Evolutionary conservation across 2,113 vertebrate genomes (phyloP), one percentile per base, ranked within the genome.

Genomic region (Platanista minor): DNA sequence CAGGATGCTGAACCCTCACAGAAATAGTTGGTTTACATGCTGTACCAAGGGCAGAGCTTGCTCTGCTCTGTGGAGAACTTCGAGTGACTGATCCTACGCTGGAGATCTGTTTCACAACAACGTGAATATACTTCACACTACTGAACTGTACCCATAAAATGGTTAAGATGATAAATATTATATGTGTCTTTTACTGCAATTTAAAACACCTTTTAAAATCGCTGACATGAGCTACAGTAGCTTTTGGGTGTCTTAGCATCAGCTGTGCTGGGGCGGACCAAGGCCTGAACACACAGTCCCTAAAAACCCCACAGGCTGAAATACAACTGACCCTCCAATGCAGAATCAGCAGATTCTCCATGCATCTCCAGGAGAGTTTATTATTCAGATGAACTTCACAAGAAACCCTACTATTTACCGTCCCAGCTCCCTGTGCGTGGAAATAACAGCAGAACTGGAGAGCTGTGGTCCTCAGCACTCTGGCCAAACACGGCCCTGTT

Each of bases 51-150:
- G 62, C 62, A 15, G 62, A 6, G 62, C 8, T 31, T 6, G 27
- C 29, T 9, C 62, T 64, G 62, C 62, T 31, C 11, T 64, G 62
- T 5, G 12, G 29, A 31, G 29, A 6, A 6, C 29, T 64, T 27
- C 1, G 23, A 10, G 59, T 61, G 9, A 11, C 59, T 9, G 3
- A 25, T 8, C 59, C 59, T 57, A 8, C 5, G 0, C 41, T 8
- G 17, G 62, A 33, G 52, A 27, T 6, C 21, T 6, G 1, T 11
- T 8, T 8, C 31, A 1, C 17, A 43, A 6, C 46, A 5, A 21
- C 1, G 2, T 27, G 49, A 46, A 3, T 10, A 6, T 5, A 2
- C n/a, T 9, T 2, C 1, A 25, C 11, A 0, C 27, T 4, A 1
- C 31, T 2, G 36, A 59, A 3, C 54, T 11, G 6, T 1, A 11